phyloP scores from a whole-genome alignment of 2,113 vertebrate species.

The Nanorana parkeri region DNA sequence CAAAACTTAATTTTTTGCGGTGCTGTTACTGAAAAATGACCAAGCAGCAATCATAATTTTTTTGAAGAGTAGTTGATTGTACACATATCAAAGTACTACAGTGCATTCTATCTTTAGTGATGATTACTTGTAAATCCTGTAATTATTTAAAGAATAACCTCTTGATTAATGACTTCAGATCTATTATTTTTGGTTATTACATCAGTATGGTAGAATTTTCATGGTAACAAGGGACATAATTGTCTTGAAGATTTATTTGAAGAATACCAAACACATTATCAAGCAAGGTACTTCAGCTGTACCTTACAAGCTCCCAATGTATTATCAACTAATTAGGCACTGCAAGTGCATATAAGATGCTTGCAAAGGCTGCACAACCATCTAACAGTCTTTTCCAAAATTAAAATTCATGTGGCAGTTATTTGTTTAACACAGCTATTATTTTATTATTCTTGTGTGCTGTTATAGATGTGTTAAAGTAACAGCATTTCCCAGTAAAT shows the following conservation, averaged over 20 bases:
- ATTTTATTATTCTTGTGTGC: neutral
- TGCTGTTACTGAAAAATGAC: neutral
- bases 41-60: constrained; percentile 66
- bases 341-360: constrained; percentile 58
- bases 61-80: constrained; percentile 68
- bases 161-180: constrained; percentile 64
- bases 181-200: constrained; percentile 69
- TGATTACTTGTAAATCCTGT: constrained; percentile 66
- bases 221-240: constrained; percentile 71
- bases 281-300: constrained; percentile 63
- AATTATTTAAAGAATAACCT: constrained; percentile 67
- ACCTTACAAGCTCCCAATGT: constrained; percentile 60
- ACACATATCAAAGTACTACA: constrained; percentile 58
- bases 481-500: too few species aligned
- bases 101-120: constrained; percentile 58
- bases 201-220: constrained; percentile 65
- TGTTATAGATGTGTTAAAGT: neutral
- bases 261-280: constrained; percentile 64
- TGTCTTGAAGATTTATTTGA: constrained; percentile 68
- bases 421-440: neutral
- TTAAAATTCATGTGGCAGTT: neutral
- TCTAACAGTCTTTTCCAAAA: neutral
- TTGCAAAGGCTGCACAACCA: constrained; percentile 49
- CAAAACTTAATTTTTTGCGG: neutral
- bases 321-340: constrained; percentile 68